Evolutionary conservation across 37 sponge, comb jelly and placozoan genomes (phyloP), one percentile per base, ranked within the genome.

Genomic region (Chondrosia reniformis): DNA sequence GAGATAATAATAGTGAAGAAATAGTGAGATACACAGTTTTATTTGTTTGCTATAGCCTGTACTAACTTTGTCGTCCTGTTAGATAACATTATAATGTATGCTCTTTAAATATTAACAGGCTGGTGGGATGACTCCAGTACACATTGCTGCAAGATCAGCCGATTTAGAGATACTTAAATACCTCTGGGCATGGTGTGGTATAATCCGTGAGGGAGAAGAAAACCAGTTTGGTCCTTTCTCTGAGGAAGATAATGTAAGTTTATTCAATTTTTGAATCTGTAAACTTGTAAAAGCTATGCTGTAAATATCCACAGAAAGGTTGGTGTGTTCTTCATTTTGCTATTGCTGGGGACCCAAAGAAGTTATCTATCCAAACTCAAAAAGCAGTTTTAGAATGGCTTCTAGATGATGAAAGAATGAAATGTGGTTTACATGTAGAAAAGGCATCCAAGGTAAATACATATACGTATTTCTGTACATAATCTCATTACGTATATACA

Each of bases 71-170:
- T 40, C 42, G 72, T 21, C 72, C 25, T 40, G 4, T 28, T 17
- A 19, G 9, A 8, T 56, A 56, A 56, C 7, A 28, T 28, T 56
- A 28, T 56, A 2, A 24, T 56, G 58, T 28, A 24, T 28, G 15
- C 58, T 6, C 3, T 56, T 56, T 56, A 4, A 4, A 3, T 56
- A 24, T 56, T 4, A 21, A 39, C 72, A 69, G 72, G 1, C 37
- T 40, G 72, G 72, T 34, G 36, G 36, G 72, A 25, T 39, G 10
- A 43, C 72, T 44, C 72, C 72, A 24, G 36, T 69, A 19, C 72
- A 69, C 41, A 69, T 69, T 69, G 72, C 72, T 69, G 72, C 72
- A 19, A 37, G 22, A 25, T 40, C 17, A 3, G 72, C 44, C 72
- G 42, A 24, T 40, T 41, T 69, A 2, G 25, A 1, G 39, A 44